phyloP scores from a whole-genome alignment of 1,140 invertebrate genomes.

The roundworm (Caenorhabditis elegans) region WBcel235 BX284602.5:5679001-5679500 shows the following conservation, averaged over 20 bases:
- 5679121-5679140: slow-evolving; percentile 13
- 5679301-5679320: slow-evolving; percentile 60
- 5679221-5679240: slow-evolving; percentile 92
- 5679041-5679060: slow-evolving; percentile 40
- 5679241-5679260: slow-evolving; percentile 84
- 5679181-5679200: slow-evolving; percentile 16
- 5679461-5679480: neutral
- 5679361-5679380: neutral
- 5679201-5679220: slow-evolving; percentile 70
- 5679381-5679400: neutral
- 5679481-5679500: slow-evolving; percentile 7
- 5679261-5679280: slow-evolving; percentile 86
- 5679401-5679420: neutral
- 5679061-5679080: slow-evolving; percentile 46
- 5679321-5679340: neutral
- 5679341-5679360: slow-evolving; percentile 8
- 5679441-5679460: neutral
- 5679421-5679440: neutral
- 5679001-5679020: slow-evolving; percentile 15
- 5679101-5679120: slow-evolving; percentile 14
- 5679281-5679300: slow-evolving; percentile 73
- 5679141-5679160: neutral
- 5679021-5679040: slow-evolving; percentile 14
- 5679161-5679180: neutral
- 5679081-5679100: slow-evolving; percentile 42